Percentiles rank a stretch among this genome's conserved stretches.
These are phyloP conservation scores for Pyrrhia umbra DNA, from an alignment of 2,888 invertebrate species.

Conservation along the genomic window DNA sequence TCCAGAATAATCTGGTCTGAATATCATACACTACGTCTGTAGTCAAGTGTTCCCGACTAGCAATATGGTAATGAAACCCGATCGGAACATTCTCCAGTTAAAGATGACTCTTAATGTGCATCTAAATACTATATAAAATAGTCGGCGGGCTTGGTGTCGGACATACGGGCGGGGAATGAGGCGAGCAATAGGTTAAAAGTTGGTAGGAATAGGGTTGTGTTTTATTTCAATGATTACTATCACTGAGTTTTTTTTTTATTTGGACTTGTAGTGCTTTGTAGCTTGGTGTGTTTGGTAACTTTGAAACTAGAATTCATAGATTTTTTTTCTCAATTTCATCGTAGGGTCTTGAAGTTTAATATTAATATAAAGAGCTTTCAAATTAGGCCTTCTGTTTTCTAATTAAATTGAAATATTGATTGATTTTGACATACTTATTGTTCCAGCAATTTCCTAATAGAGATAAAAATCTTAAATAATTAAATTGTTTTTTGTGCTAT, in stretches of 20 bases:
- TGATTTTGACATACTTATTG: too few species aligned
- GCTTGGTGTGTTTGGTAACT: too few species aligned
- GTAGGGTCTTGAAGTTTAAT: too few species aligned
- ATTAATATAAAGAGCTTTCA: too few species aligned
- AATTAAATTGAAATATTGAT: too few species aligned
- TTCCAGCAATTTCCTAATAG: too few species aligned
- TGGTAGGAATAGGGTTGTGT: not conserved
- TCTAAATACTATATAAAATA: conserved; percentile 86
- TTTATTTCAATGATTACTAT: not conserved
- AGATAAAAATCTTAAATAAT: too few species aligned
- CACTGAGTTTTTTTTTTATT: not conserved
- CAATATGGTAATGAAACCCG: conserved; percentile 86
- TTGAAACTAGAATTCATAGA: too few species aligned
- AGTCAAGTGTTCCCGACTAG: conserved; percentile 77
- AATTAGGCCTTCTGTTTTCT: too few species aligned
- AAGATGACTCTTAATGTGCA: conserved; percentile 87
- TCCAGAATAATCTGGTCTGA: conserved; percentile 76
- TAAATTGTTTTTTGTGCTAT: too few species aligned
- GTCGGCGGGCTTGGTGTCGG: conserved; percentile 61
- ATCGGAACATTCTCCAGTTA: conserved; percentile 82
- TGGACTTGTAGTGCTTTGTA: not conserved
- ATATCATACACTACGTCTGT: conserved; percentile 75
- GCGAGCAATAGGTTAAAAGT: conserved; percentile 13
- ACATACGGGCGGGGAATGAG: conserved; percentile 63
- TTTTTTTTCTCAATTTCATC: too few species aligned